These are phyloP conservation scores for Deroplatys truncata DNA, from an alignment of 2,888 invertebrate genomes.

Conservation along the genomic window DNA sequence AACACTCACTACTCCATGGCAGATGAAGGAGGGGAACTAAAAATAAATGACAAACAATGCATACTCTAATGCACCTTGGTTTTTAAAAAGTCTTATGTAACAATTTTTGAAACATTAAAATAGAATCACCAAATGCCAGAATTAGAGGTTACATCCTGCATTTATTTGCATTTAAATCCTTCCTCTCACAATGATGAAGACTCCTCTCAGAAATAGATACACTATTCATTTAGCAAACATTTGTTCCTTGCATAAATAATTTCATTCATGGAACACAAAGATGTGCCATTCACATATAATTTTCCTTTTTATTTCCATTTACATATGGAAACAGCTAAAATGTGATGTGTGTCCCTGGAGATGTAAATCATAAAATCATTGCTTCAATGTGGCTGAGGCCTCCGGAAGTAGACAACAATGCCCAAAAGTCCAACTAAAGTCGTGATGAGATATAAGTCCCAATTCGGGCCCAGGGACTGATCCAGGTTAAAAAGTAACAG, in stretches of 20 bases:
- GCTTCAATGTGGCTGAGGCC: conserved; percentile 48
- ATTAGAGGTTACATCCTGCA: not conserved
- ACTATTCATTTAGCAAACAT: not conserved
- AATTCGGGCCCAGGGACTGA: conserved; percentile 74
- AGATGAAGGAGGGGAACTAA: not conserved
- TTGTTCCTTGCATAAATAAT: not conserved
- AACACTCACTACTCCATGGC: not conserved
- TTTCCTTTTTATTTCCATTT: not conserved
- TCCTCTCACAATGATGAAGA: no score
- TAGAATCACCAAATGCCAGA: not conserved
- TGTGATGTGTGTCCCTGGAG: not conserved
- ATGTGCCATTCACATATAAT: not conserved
- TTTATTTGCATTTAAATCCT: not conserved
- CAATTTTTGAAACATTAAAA: not conserved
- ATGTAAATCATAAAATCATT: not conserved
- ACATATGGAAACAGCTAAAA: not conserved
- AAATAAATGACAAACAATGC: not conserved
- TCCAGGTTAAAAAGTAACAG: conserved; percentile 60
- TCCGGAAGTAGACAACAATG: conserved; percentile 72
- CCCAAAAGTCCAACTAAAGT: conserved; percentile 77
- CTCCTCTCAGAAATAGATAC: not conserved
- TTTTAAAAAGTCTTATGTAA: not conserved
- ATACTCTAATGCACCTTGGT: not conserved
- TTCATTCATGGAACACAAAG: not conserved
- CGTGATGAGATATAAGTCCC: conserved; percentile 92